Evolutionary conservation across 2,888 invertebrate genomes (phyloP), one percentile per base, ranked within the genome.

Genomic region (Erebia aethiops): DNA sequence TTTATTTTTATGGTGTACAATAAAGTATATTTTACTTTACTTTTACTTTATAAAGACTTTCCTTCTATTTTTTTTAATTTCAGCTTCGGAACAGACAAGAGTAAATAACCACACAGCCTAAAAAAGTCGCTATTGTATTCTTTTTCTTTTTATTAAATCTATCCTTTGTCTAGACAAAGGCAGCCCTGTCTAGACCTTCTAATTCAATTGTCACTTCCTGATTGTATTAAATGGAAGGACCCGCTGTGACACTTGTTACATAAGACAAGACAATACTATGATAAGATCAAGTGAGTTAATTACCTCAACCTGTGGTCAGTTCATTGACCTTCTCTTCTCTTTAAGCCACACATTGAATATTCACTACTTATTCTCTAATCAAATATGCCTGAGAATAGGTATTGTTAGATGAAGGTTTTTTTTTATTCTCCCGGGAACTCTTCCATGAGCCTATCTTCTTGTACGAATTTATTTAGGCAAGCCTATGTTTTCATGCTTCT

Each of bases 141-240:
- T 3, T 46, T 46, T 46, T 65, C n/a, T n/a, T n/a, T n/a, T n/a
- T n/a, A n/a, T 43, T 43, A 13, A 26, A 41, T 41, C 52, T 51
- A 51, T 56, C 11, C 14, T 41, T 21, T 9, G 21, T 49, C 49
- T 9, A 49, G 7, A 14, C 49, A 35, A 54, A 54, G 72, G 18
- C 75, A 76, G 49, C 89, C 90, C 89, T 89, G 81, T 71, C 74
- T 68, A 77, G 71, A 74, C 76, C 75, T 73, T 75, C 78, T 90
- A 88, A 90, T 88, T 87, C 89, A 92, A 91, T 91, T 89, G 89
- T 84, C 88, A 77, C 84, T 90, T 92, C 91, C 92, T 91, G 80
- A 87, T 89, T 90, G 82, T 77, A 83, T 81, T 82, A 82, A 79
- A 75, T 77, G 73, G 72, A 75, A 73, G 74, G 72, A 73, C 70